Percentiles rank a stretch among this genome's conserved stretches.
Conservation (phyloP, 2,888 invertebrate species). For the Platycnemis pennipes region DNA sequence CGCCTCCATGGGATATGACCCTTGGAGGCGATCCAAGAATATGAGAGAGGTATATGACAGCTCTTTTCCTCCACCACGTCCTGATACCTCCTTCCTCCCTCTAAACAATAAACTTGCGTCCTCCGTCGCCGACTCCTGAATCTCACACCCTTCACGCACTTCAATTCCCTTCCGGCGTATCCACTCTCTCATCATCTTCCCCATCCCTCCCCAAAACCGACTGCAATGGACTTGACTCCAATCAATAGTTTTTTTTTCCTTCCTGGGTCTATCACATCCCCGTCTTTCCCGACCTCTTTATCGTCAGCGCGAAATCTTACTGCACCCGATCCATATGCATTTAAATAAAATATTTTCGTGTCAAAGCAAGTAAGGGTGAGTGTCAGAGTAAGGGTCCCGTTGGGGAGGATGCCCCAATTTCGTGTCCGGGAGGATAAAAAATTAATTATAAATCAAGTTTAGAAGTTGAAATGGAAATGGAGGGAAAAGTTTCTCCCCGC, state of each 20-base stretch:
- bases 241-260: too few species aligned
- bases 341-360: background rate
- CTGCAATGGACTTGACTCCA: too few species aligned
- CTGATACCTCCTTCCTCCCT: background rate
- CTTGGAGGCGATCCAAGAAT: background rate
- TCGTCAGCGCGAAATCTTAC: background rate
- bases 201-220: too few species aligned
- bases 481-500: background rate
- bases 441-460: background rate
- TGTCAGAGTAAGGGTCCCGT: background rate
- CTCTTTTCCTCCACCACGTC: background rate
- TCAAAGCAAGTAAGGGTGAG: background rate
- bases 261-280: too few species aligned
- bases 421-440: background rate
- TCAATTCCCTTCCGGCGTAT: background rate
- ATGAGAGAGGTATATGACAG: background rate
- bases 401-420: background rate
- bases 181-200: too few species aligned
- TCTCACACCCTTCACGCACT: background rate
- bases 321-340: background rate
- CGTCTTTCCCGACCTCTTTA: background rate
- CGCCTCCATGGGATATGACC: background rate
- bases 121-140: background rate
- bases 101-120: background rate
- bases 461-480: background rate